Percentiles rank a stretch among this genome's conserved stretches.
phyloP scores from a whole-genome alignment of 2,113 vertebrate species.

The Protobothrops mucrosquamatus region DNA sequence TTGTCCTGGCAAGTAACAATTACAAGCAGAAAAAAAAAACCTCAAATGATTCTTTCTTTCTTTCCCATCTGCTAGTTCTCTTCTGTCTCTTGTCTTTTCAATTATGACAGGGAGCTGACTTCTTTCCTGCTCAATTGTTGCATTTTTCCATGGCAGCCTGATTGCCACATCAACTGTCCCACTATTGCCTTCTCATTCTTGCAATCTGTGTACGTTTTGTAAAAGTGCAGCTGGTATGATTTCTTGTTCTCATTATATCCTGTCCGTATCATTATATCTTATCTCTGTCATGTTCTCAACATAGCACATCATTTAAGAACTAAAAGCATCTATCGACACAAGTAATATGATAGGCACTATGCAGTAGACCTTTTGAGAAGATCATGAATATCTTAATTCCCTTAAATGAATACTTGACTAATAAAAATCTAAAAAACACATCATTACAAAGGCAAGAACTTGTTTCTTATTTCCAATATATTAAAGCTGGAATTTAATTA shows the following conservation, averaged over 20 bases:
- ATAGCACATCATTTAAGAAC: background rate
- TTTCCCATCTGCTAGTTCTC: conserved; percentile 15
- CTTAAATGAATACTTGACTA: background rate
- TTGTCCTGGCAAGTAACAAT: background rate
- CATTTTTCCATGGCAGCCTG: background rate
- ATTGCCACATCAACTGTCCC: conserved; percentile 18
- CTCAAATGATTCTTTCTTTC: background rate
- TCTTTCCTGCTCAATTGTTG: conserved; percentile 33
- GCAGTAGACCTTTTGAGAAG: background rate
- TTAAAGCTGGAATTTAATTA: background rate
- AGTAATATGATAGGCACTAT: background rate
- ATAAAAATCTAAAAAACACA: background rate
- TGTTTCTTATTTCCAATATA: conserved; percentile 5
- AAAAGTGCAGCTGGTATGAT: conserved; percentile 13
- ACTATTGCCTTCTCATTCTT: background rate
- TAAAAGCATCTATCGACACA: conserved; percentile 12
- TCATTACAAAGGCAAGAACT: background rate
- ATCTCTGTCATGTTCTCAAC: background rate
- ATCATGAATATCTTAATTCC: conserved; percentile 25
- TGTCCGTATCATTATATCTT: background rate
- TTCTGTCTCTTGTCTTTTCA: conserved; percentile 18
- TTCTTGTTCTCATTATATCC: conserved; percentile 22
- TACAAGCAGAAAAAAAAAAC: background rate
- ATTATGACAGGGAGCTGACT: conserved; percentile 23
- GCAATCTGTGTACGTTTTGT: background rate